Conservation (phyloP, 2,888 invertebrate species). For the Latrodectus elegans region DNA sequence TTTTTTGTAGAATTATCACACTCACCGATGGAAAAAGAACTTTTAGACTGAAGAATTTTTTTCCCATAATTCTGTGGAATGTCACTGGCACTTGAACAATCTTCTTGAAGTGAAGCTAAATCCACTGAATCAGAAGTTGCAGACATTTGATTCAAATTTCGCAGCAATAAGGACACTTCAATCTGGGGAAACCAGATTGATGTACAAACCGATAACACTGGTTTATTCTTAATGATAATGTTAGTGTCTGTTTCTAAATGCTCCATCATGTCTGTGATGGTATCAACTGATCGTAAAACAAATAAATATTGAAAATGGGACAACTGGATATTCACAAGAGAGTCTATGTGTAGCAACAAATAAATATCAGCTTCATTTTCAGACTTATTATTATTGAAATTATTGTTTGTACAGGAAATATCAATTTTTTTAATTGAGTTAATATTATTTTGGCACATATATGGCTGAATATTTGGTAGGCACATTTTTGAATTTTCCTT, state of each 20-base stretch:
- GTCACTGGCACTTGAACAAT: conserved; percentile 66
- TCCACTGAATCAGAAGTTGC: conserved; percentile 67
- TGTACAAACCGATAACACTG: conserved; percentile 52
- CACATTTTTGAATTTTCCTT: conserved; percentile 37
- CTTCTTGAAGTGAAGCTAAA: conserved; percentile 65
- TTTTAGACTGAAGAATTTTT: conserved; percentile 59
- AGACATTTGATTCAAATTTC: conserved; percentile 62
- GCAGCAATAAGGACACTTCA: conserved; percentile 60
- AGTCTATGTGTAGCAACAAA: conserved; percentile 86
- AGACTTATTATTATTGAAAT: conserved; percentile 37
- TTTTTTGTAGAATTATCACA: conserved; percentile 35
- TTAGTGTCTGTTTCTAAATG: conserved; percentile 63
- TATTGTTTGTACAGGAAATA: conserved; percentile 11
- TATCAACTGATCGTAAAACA: conserved; percentile 68
- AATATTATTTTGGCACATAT: conserved; percentile 53
- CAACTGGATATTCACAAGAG: conserved; percentile 89
- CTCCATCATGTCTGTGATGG: conserved; percentile 60
- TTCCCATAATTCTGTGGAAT: conserved; percentile 46
- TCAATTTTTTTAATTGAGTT: no score
- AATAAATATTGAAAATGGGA: conserved; percentile 70
- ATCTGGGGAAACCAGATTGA: conserved; percentile 59
- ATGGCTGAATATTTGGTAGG: conserved; percentile 46
- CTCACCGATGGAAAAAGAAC: conserved; percentile 61
- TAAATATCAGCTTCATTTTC: conserved; percentile 76
- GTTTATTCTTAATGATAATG: conserved; percentile 57